phyloP scores from a whole-genome alignment of 2,888 invertebrate species.

The Heliconius ismenius region DNA sequence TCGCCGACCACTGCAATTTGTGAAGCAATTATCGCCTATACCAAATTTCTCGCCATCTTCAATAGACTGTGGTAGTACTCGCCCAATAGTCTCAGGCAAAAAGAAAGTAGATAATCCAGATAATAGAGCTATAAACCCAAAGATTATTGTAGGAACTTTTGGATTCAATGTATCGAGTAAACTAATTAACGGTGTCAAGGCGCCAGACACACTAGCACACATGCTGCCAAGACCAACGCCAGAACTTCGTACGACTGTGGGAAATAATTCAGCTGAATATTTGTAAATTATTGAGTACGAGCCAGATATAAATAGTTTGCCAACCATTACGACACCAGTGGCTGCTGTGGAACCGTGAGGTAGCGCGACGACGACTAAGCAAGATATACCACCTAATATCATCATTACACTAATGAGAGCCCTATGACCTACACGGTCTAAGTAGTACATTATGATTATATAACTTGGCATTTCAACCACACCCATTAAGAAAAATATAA shows the following conservation, averaged over 20 bases:
- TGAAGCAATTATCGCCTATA: constrained; percentile 90
- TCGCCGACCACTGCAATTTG: constrained; percentile 80
- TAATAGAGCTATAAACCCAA: constrained; percentile 87
- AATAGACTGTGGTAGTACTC: constrained; percentile 90
- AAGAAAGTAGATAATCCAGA: constrained; percentile 88
- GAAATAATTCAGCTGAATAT: constrained; percentile 93
- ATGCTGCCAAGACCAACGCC: constrained; percentile 92
- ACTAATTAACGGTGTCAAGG: constrained; percentile 89
- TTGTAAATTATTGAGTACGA: constrained; percentile 93
- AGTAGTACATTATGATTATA: constrained; percentile 85
- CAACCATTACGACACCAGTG: constrained; percentile 87
- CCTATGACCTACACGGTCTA: constrained; percentile 89
- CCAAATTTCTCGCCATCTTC: constrained; percentile 93
- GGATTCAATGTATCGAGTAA: constrained; percentile 90
- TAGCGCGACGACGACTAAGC: constrained; percentile 87
- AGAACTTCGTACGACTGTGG: constrained; percentile 91
- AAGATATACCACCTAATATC: constrained; percentile 89
- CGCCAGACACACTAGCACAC: constrained; percentile 91
- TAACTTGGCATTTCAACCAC: constrained; percentile 92
- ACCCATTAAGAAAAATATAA: constrained; percentile 89
- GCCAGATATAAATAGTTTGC: constrained; percentile 91
- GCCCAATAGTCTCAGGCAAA: constrained; percentile 90
- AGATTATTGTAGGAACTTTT: constrained; percentile 88
- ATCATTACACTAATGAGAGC: constrained; percentile 89
- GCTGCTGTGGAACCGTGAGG: constrained; percentile 83